Base-by-base conservation (phyloP, 2,888 invertebrate genomes). In the Cheilosia scutellata region DNA sequence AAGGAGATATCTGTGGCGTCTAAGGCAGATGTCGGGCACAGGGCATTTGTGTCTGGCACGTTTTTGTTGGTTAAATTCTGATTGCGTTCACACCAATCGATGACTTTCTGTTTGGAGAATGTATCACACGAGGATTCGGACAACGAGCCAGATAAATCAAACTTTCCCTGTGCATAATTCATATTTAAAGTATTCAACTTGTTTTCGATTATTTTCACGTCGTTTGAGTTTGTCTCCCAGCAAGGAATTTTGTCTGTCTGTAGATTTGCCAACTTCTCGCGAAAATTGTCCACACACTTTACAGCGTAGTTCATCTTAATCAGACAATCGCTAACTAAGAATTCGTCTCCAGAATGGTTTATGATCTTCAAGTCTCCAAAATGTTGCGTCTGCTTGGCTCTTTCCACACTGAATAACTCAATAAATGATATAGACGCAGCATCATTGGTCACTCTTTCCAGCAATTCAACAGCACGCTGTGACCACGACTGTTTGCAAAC, bases 11-110 rank as follows among this genome's bases (percentile, higher is more conserved):
- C 89, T 29, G 88, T 87, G 1, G 60, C 72, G 47, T 72, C 66
- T 0, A 57, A 29, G 0, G 60, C 25, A 5, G 49, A 51, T 62
- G 53, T 66, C 16, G 25, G 51, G 16, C 47, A 51, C 4, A 25
- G 2, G 7, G 31, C 9, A 20, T 68, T 47, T 9, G 40, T 16
- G 9, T 47, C 68, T 4, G 25, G 33, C 2, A 51, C 2, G 4
- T 84, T 84, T 5, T 47, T 62, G 2, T 49, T 42, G 13, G 57
- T n/a, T n/a, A 33, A 29, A 62, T 87, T 84, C 55, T 88, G 82
- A 87, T 89, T 89, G 11, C 89, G 84, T 7, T 87, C 79, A 37
- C 88, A 88, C 89, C 89, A 89, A 76, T 89, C 89, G 53, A 88
- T 88, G 0, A 89, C 89, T 47, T 89, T 89, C 25, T 87, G 88